These are phyloP conservation scores for Florisuga fusca DNA, from an alignment of 2,797 vertebrate species.

Conservation along the genomic window DNA sequence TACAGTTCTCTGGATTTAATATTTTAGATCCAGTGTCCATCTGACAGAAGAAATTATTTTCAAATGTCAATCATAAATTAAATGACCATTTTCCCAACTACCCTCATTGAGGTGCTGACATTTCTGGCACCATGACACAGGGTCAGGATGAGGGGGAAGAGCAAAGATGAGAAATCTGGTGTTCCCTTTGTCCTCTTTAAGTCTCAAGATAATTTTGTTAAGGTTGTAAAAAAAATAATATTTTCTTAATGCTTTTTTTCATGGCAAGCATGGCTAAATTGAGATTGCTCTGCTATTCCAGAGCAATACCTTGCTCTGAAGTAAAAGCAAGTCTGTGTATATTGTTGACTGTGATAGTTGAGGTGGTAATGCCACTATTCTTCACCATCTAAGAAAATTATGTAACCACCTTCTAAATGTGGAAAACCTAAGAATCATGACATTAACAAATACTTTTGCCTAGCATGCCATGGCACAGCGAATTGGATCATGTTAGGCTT, in stretches of 20 bases:
- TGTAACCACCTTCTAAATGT: not conserved
- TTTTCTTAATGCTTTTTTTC: not conserved
- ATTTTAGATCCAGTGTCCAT: not conserved
- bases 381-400: not conserved
- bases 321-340: not conserved
- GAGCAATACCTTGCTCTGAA: not conserved
- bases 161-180: not conserved
- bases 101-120: not conserved
- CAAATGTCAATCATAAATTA: not conserved
- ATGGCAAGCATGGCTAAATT: not conserved
- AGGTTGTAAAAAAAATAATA: not conserved
- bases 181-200: not conserved
- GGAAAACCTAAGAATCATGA: not conserved
- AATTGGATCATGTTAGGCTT: constrained; percentile 53
- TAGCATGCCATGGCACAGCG: not conserved
- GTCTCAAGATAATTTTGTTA: not conserved
- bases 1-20: not conserved
- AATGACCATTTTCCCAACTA: not conserved
- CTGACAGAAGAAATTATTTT: not conserved
- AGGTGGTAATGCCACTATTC: not conserved
- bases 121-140: not conserved
- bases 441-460: constrained; percentile 36
- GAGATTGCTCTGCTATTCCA: not conserved
- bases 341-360: not conserved
- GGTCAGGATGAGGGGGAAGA: not conserved